Evolutionary conservation across 2,113 vertebrate species (phyloP), one percentile per base, ranked within the genome.

Genomic region (Equus przewalskii): DNA sequence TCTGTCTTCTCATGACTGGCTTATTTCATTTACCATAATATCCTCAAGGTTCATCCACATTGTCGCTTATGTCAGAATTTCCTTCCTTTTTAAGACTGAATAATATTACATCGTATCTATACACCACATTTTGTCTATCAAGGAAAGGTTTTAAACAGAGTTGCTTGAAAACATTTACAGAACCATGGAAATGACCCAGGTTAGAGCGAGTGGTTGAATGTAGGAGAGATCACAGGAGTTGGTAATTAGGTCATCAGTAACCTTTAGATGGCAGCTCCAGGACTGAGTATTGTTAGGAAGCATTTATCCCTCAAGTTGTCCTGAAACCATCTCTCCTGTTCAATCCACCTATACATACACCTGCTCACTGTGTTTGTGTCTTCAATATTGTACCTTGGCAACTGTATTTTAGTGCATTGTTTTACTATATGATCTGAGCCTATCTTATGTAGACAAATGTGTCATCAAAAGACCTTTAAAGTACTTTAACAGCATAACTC

Each of bases 401-500:
- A 87, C 14, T 58, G 2, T 12, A 87, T 62, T 73, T 94, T 46
- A 87, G 54, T 30, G 15, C n/a, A 67, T 6, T 41, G 24, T 46
- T 86, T 87, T 76, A 22, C 75, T 79, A 44, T 67, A 28, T 26
- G 19, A 72, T 56, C 60, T 56, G 30, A 96, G 49, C 3, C 54
- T 64, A 41, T 73, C 56, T 90, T 89, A 33, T 21, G 30, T 41
- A 79, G 49, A 12, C 69, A 96, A 82, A 49, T 28, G 54, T 46
- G 82, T 93, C 73, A 84, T 41, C 64, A 89, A 83, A 94, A 80
- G 69, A 78, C 70, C 94, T 44, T 64, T 75, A 62, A 94, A 89
- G 28, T 24, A 60, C 51, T 75, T 87, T 64, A 89, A 94, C 64
- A 85, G 67, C 1, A 96, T 60, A 73, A 69, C 33, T 94, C 73